Percentiles rank a stretch among this genome's conserved stretches.
Conservation (phyloP, 37 sponge, comb jelly and placozoan genomes). For the Bolinopsis microptera region DNA sequence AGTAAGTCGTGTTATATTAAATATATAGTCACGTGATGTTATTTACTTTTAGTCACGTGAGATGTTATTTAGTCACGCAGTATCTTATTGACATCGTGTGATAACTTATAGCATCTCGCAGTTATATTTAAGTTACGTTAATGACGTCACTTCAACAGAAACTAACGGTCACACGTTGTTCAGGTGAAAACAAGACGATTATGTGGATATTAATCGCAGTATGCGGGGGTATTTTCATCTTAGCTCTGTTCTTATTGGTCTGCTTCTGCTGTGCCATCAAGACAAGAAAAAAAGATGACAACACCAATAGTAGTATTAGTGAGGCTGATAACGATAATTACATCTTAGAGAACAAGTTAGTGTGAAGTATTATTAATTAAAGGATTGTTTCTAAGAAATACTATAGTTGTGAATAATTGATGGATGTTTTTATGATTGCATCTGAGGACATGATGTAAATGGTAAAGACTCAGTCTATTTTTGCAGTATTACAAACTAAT, state of each 20-base stretch:
- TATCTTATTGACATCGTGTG: too few species aligned
- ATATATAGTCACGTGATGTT: too few species aligned
- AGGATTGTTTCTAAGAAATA: too few species aligned
- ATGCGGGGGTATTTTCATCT: neutral
- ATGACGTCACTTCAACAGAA: too few species aligned
- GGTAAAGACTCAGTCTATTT: too few species aligned
- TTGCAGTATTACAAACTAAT: too few species aligned
- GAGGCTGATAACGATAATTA: neutral
- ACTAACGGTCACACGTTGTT: too few species aligned
- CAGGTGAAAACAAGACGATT: neutral
- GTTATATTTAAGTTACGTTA: too few species aligned
- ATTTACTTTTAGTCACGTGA: too few species aligned
- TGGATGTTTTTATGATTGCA: neutral
- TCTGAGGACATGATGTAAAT: too few species aligned
- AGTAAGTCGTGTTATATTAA: neutral
- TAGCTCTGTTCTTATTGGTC: neutral
- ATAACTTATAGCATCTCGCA: too few species aligned
- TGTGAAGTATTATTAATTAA: neutral
- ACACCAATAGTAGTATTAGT: conserved; percentile 26
- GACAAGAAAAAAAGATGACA: neutral
- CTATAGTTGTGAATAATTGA: neutral
- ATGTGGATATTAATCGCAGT: neutral
- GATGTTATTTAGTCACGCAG: too few species aligned
- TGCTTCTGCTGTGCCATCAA: conserved; percentile 11
- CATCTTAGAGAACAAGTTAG: conserved; percentile 34